These are phyloP conservation scores for Micrastur ruficollis DNA, from an alignment of 2,797 vertebrate genomes.

Conservation along the genomic window DNA sequence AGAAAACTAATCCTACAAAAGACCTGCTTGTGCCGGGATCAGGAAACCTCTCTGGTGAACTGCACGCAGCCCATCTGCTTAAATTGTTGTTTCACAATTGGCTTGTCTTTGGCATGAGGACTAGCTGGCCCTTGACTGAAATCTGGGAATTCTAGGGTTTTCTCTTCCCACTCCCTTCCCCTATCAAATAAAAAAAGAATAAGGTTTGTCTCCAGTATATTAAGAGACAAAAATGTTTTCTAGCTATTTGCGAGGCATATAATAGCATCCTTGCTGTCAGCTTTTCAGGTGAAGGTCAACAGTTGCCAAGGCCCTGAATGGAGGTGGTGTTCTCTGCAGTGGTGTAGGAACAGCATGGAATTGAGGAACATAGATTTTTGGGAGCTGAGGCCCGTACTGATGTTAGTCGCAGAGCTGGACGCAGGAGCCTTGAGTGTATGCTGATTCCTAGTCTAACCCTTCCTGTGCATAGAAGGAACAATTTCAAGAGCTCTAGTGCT, in stretches of 20 bases:
- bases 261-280: background rate
- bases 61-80: background rate
- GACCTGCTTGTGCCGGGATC: background rate
- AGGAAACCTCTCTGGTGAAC: background rate
- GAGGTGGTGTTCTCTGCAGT: background rate
- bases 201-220: background rate
- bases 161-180: background rate
- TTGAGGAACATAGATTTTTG: background rate
- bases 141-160: background rate
- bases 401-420: background rate
- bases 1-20: background rate
- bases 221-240: background rate
- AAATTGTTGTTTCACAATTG: background rate
- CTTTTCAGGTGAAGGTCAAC: background rate
- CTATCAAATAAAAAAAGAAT: background rate
- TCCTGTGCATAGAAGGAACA: background rate
- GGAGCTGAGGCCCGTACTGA: background rate
- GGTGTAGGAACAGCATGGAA: rapidly evolving
- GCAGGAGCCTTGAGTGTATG: background rate
- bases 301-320: background rate
- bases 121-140: background rate
- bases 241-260: background rate
- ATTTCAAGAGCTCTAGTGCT: background rate
- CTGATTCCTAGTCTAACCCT: background rate
- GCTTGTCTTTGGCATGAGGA: background rate